Conservation (phyloP, 1,140 invertebrate genomes). For the Calephelis virginiensis region DNA sequence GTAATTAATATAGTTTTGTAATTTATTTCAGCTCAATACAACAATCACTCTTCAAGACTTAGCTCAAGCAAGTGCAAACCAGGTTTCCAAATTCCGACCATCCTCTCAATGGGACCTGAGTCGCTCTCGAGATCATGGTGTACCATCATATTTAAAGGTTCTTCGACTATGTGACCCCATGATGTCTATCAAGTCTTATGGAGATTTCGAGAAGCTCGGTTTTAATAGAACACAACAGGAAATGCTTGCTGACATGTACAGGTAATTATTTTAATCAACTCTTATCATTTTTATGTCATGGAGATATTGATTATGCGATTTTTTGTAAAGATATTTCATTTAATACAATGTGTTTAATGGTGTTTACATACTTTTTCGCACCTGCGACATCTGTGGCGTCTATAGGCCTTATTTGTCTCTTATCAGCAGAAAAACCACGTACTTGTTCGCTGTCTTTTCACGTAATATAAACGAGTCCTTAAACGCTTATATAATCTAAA, state of each 20-base stretch:
- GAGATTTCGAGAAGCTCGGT: conserved; percentile 81
- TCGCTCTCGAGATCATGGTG: conserved; percentile 90
- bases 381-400: too few species aligned
- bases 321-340: too few species aligned
- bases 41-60: conserved; percentile 63
- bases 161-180: conserved; percentile 84
- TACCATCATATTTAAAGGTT: conserved; percentile 90
- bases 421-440: too few species aligned
- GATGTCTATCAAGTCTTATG: conserved; percentile 79
- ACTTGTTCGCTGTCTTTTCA: too few species aligned
- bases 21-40: conserved; percentile 57
- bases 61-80: conserved; percentile 73
- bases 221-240: conserved; percentile 79
- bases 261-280: conserved; percentile 42
- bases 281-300: not conserved
- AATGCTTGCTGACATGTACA: conserved; percentile 83
- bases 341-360: too few species aligned
- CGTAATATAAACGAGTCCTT: too few species aligned
- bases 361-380: too few species aligned
- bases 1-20: not conserved
- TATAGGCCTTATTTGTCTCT: too few species aligned
- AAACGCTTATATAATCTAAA: too few species aligned
- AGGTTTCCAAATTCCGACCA: conserved; percentile 55
- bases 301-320: not conserved
- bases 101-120: conserved; percentile 71